Base-by-base conservation (phyloP, 2,113 vertebrate species). In the Eulemur rufifrons region DNA sequence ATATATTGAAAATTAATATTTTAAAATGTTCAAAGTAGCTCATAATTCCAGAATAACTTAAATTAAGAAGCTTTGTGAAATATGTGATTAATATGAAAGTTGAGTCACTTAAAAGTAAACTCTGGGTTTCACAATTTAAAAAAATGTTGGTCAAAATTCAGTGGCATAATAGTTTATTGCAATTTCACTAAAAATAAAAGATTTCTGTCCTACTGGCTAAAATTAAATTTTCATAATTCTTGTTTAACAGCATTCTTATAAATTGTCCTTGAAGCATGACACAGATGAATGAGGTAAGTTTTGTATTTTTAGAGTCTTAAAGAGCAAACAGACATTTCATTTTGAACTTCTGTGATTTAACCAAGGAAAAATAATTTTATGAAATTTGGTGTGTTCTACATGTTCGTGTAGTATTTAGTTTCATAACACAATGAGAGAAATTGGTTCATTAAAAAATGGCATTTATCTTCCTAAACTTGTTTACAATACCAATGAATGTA, bases 401-500 rank as follows among this genome's bases (percentile, higher is more conserved):
- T 54, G 4, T 59, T 56, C 32, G 29, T 76, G 34, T 63, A 42
- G 34, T 93, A 82, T 56, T 85, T 88, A 73, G 8, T 71, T 91
- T 87, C 18, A 84, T 81, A 74, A 87, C 2, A 82, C 15, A 86
- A 50, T 29, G 76, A 68, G 27, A 95, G 14, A 95, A 97, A 71
- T n/a, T n/a, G 63, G 61, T 68, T 85, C 59, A 92, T 96, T 97
- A 89, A 86, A 91, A 88, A 95, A 73, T 80, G 47, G 9, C 64
- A 88, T 93, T 76, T 50, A 83, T 90, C 86, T 92, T 89, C 47
- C 12, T 89, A 89, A 88, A 91, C 13, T 89, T 85, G 64, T 85
- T 96, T 96, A 86, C 6, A 87, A 59, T 50, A 64, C 17, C 50
- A 94, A 76, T 74, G 96, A 95, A 85, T 88, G 37, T 84, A 69